Evolutionary conservation across 2,113 vertebrate species (phyloP), one percentile per base, ranked within the genome.

Genomic region (Rhegmatorhina hoffmannsi): DNA sequence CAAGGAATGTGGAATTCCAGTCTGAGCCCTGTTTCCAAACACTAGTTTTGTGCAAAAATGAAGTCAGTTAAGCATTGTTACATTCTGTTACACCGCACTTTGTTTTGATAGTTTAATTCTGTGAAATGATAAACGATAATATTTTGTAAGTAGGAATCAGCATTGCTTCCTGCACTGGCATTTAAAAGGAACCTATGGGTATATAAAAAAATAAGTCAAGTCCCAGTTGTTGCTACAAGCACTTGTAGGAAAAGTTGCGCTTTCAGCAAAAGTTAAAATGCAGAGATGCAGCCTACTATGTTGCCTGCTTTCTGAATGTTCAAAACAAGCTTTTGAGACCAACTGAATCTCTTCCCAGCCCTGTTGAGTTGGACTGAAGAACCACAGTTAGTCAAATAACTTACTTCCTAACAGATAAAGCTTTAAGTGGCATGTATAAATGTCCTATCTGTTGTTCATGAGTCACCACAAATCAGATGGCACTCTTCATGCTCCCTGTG

Each of bases 1-100:
- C 33, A 76, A 34, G 33, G 25, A 80, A 0, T 36, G 7, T 56
- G 64, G n/a, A 66, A 80, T 94, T 90, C 17, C 31, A 56, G 11
- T 47, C 49, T 0, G 1, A 25, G 15, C 82, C 50, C 36, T 62
- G 6, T 76, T 92, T 93, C 79, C 3, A 9, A 77, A 52, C 31
- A 11, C 4, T 49, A 31, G 47, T 76, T 93, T 59, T 62, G 33
- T 55, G 15, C 31, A 64, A 43, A 81, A 78, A 50, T 9, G 17
- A n/a, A 33, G 58, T 36, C 56, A 68, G 60, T 26, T 0, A 0
- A 46, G 11, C 0, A 0, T 58, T 62, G 13, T 55, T 78, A 17
- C 6, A 5, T 31, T 70, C 28, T 72, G 4, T 84, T 81, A 49
- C 9, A 17, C n/a, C 44, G 26, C 31, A 59, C 28, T 62, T 86